phyloP scores from a whole-genome alignment of 2,888 invertebrate genomes.

The Rhingia rostrata region DNA sequence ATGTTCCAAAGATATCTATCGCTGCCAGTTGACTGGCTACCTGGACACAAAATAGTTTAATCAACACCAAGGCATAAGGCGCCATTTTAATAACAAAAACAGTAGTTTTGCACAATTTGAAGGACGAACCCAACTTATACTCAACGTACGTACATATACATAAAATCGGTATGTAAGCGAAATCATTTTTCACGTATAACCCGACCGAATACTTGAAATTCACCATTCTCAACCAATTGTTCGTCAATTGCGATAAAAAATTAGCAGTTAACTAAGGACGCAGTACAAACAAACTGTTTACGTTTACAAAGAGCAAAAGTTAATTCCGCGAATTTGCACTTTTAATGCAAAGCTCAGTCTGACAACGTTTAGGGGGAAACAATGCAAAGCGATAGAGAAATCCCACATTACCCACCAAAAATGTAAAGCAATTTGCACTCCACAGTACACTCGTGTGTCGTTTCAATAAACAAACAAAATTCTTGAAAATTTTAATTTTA shows the following conservation, averaged over 20 bases:
- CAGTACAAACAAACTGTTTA: conserved; percentile 16
- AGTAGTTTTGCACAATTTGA: too few relatives aligned
- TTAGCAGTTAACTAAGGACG: not conserved
- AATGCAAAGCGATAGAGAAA: conserved; percentile 23
- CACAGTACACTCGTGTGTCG: conserved; percentile 31
- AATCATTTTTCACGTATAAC: not conserved
- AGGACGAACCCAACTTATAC: too few relatives aligned
- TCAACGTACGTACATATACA: conserved; percentile 32
- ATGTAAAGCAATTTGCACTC: conserved; percentile 43
- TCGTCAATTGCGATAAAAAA: not conserved
- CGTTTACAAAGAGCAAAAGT: conserved; percentile 39
- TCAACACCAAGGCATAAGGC: too few relatives aligned
- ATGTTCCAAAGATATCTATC: too few relatives aligned
- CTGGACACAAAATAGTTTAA: too few relatives aligned
- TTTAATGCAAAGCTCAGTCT: not conserved
- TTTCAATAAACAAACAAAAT: conserved; percentile 18
- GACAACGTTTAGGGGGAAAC: not conserved
- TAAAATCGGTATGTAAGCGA: conserved; percentile 13
- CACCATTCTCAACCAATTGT: not conserved
- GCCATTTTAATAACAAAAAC: too few relatives aligned
- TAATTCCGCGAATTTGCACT: not conserved
- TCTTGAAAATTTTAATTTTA: conserved; percentile 32
- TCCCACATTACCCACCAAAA: conserved; percentile 11
- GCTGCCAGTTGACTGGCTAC: too few relatives aligned
- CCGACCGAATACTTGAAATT: not conserved